Base-by-base conservation (phyloP, 2,797 vertebrate species). In the Atherinosoma microstoma region DNA sequence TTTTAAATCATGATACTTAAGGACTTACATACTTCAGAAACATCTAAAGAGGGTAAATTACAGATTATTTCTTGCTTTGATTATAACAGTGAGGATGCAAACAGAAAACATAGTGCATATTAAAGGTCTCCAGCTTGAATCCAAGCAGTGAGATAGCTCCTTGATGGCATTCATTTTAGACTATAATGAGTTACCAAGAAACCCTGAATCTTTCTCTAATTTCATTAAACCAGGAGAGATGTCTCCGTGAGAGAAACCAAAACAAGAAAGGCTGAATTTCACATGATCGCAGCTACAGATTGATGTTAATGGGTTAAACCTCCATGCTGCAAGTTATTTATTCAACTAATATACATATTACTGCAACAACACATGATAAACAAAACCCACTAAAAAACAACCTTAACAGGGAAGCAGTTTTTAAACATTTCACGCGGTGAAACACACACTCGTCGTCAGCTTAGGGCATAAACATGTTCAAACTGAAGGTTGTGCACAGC, bases 401-500 rank as follows among this genome's bases (percentile, higher is more conserved):
- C 13, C 32, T 27, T 1, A 32, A 59, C 40, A 20, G 20, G 3
- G 8, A 47, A 20, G 42, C 42, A 47, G 42, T 47, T 47, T 20
- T 47, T 40, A 40, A 40, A 40, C 38, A 40, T 45, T 59, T 34
- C 58, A 24, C 58, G n/a, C n/a, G 2, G 64, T 63, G 45, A 42
- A 58, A 58, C 73, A 12, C 10, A 10, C 59, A 32, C 62, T 78
- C 30, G 74, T 1, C 42, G 62, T 65, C 76, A 66, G 83, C 86
- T 82, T 53, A 49, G 62, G 70, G 79, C 76, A 63, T 73, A 64
- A 84, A 84, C 78, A 24, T 71, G 70, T 82, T 74, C 61, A 61
- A 75, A 67, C 58, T 3, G 34, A 63, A 62, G 22, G 60, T 12
- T 13, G 45, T 32, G 34, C 65, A 29, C 78, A 38, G 29, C 69